Base-by-base conservation (phyloP, 2,888 invertebrate genomes). In the Deilephila porcellus region DNA sequence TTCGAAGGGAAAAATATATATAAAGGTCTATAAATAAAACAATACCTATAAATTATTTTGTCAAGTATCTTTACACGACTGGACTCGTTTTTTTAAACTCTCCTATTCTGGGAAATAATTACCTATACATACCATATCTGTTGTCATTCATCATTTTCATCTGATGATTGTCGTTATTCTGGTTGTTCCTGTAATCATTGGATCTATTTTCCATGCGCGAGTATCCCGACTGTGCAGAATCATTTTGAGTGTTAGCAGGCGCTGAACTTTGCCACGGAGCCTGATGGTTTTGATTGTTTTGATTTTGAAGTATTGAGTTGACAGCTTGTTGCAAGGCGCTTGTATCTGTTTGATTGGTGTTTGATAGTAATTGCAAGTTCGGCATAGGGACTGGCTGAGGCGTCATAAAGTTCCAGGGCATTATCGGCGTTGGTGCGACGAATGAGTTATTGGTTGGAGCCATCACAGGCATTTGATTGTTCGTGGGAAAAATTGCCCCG, bases 301-400 rank as follows among this genome's bases (percentile, higher is more conserved):
- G 67, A 19, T 45, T 64, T 20, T 45, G 67, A 19, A 73, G 29
- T n/a, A 59, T 32, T 34, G 53, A 17, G 67, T 4, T 67, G 67
- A 67, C 19, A 29, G 72, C 62, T 53, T 72, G 63, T 37, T 72
- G 25, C 37, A 56, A 67, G 8, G 2, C 45, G 37, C 25, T 34
- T 4, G 45, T n/a, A 14, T 72, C 52, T 19, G 63, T 62, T 19
- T 72, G 72, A 4, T 53, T 63, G 19, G 62, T 29, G 29, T 72
- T 72, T 56, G 63, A 34, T 20, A 72, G 56, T 20, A 72, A 37
- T 64, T 56, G 72, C 29, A 72, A 25, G 8, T 59, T 67, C 34
- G 59, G 64, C 4, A 67, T 32, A 8, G 56, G 34, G 6, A 56
- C n/a, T 56, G 56, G 56, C 20, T 56, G 71, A 4, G 71, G 17